Evolutionary conservation across 2,797 vertebrate species (phyloP), one percentile per base, ranked within the genome.

Genomic region (Capromys pilorides): DNA sequence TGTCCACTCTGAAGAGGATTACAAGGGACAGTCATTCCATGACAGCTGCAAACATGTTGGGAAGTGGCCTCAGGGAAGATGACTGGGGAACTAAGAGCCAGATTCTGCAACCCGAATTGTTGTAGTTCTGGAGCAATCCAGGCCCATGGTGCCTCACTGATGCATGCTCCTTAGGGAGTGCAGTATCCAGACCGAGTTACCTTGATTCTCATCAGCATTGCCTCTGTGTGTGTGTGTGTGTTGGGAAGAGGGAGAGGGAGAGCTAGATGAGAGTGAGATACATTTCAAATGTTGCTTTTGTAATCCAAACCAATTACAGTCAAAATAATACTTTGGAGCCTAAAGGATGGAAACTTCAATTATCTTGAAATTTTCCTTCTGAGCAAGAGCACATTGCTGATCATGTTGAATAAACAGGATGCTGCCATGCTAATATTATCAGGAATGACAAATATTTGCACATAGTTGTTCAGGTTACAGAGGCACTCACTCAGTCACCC

Each of bases 351-450:
- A 95, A 92, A 81, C 89, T 94, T 97, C 89, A 96, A 91, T 97
- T 95, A 96, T 96, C 88, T 96, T 78, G 78, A 94, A 96, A 84
- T 84, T 94, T 94, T 96, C 69, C 92, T 97, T 94, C 81, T 91
- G 86, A 89, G 79, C n/a, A 96, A 94, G 94, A 86, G 31, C 86
- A 84, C 39, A 2, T 85, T 81, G 86, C 80, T 49, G 86, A 91
- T 91, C 79, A 96, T 85, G 33, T 59, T 87, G 67, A 96, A 82
- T 90, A 97, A 96, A 94, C 92, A 95, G 90, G 62, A 86, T 93
- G 80, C 95, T 94, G 62, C 91, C 3, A 8, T 80, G 83, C 94
- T 96, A 96, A 96, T 94, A 81, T 64, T 90, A 41, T 83, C 90
- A 78, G 79, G 94, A 85, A 86, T 94, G 93, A 91, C 86, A 93